Conservation (phyloP, 2,113 vertebrate genomes). For the Etheostoma spectabile region DNA sequence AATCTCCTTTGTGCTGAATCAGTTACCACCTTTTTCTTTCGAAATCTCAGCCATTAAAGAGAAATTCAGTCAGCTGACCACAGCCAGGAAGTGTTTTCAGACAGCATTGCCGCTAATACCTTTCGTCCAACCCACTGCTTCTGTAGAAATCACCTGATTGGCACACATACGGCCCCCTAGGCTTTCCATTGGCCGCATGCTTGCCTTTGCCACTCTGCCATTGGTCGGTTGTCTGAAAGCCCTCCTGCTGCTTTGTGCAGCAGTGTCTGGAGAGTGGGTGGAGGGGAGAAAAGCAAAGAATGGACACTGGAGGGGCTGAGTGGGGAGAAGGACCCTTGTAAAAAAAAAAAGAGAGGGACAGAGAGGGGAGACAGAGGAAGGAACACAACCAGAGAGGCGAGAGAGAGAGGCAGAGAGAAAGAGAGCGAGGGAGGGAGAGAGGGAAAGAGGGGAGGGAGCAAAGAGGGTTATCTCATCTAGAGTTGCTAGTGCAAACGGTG, state of each 20-base stretch:
- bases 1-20: constrained; percentile 10
- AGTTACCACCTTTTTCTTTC: neutral
- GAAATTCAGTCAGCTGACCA: constrained; percentile 1
- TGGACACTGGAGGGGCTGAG: constrained; percentile 49
- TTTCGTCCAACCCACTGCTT: constrained; percentile 56
- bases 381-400: constrained; percentile 26
- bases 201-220: constrained; percentile 45
- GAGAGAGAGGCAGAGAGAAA: constrained; percentile 22
- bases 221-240: constrained; percentile 62
- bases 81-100: constrained; percentile 64
- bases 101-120: constrained; percentile 55
- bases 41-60: neutral
- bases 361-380: constrained; percentile 49
- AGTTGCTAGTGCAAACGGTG: constrained; percentile 64
- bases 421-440: constrained; percentile 7
- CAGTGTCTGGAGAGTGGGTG: constrained; percentile 65
- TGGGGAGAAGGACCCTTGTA: constrained; percentile 41
- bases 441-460: constrained; percentile 51
- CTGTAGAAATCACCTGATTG: constrained; percentile 51
- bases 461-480: constrained; percentile 69
- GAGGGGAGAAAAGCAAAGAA: constrained; percentile 66
- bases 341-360: constrained; percentile 56
- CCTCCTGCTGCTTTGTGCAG: constrained; percentile 65
- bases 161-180: neutral
- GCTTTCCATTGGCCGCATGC: constrained; percentile 57